A percentile compares a stretch with the other conserved stretches of the same genome.
These are phyloP conservation scores for Ptychadena robeensis DNA, from an alignment of 2,797 vertebrate genomes.

Conservation along the genomic window DNA sequence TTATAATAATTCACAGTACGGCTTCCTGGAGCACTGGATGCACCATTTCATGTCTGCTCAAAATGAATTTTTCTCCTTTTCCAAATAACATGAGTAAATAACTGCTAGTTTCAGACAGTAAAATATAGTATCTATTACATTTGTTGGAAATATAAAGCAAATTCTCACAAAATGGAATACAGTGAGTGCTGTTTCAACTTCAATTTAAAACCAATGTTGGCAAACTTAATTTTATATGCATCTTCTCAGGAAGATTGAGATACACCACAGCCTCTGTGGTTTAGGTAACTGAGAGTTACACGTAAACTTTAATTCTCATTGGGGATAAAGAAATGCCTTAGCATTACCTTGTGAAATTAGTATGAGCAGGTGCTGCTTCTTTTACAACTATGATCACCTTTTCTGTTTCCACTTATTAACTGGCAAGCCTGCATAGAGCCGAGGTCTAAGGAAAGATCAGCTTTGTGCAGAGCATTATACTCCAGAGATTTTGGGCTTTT, in stretches of 20 bases:
- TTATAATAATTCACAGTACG: background rate
- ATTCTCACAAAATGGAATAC: conserved; percentile 77
- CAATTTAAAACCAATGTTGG: conserved; percentile 78
- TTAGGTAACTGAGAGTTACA: conserved; percentile 70
- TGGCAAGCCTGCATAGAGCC: background rate
- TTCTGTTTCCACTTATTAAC: conserved; percentile 29
- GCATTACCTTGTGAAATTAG: conserved; percentile 32
- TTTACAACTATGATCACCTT: conserved; percentile 26
- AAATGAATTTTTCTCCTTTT: conserved; percentile 70
- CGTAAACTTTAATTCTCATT: conserved; percentile 70
- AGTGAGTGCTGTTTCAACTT: conserved; percentile 74
- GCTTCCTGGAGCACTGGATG: conserved; percentile 49
- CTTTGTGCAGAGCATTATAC: conserved; percentile 14
- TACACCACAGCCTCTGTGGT: conserved; percentile 64
- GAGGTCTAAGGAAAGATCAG: conserved; percentile 2
- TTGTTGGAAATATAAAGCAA: conserved; percentile 70
- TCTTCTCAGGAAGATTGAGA: conserved; percentile 72
- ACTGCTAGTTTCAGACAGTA: conserved; percentile 73
- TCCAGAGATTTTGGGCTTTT: conserved; percentile 36
- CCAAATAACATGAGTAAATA: conserved; percentile 69
- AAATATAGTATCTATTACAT: conserved; percentile 77
- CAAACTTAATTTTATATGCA: conserved; percentile 77
- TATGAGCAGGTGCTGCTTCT: conserved; percentile 24
- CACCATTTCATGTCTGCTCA: conserved; percentile 71
- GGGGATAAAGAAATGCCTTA: conserved; percentile 68